A percentile compares a stretch with the other conserved stretches of the same genome.
Conservation (phyloP, 2,888 invertebrate species). For the Lasius platythorax region DNA sequence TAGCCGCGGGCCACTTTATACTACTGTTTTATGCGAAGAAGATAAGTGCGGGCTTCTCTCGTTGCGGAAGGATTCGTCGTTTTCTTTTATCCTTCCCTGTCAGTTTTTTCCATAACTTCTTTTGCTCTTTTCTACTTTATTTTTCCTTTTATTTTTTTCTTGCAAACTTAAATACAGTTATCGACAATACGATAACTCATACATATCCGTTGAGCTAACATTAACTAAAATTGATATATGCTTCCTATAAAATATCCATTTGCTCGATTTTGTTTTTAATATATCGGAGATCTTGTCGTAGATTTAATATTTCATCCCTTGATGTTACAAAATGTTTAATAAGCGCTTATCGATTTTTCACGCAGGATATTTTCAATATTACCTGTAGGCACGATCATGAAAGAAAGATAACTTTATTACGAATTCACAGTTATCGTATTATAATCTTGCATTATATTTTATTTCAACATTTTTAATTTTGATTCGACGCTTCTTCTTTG, state of each 20-base stretch:
- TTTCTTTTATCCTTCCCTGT: slow-evolving; percentile 9
- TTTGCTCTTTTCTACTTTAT: slow-evolving; percentile 5
- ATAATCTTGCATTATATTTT: background rate
- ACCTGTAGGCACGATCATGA: background rate
- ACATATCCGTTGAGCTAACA: slow-evolving; percentile 30
- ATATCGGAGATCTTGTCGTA: background rate
- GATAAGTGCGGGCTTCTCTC: slow-evolving; percentile 23
- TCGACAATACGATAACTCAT: slow-evolving; percentile 33
- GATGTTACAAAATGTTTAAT: slow-evolving; percentile 11
- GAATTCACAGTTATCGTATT: slow-evolving; percentile 13
- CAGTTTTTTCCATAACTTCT: slow-evolving; percentile 13
- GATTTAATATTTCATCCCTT: slow-evolving; percentile 13
- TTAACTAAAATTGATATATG: slow-evolving; percentile 29
- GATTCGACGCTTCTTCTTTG: no score
- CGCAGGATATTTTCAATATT: background rate
- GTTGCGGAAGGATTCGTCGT: slow-evolving; percentile 39
- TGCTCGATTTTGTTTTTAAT: slow-evolving; percentile 2
- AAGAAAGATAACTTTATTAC: slow-evolving; percentile 10
- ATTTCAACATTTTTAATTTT: background rate
- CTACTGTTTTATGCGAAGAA: slow-evolving; percentile 38
- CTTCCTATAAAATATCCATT: background rate
- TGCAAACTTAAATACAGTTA: slow-evolving; percentile 38
- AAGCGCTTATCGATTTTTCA: slow-evolving; percentile 6
- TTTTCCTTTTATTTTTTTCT: slow-evolving; percentile 18
- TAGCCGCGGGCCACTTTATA: slow-evolving; percentile 46